Evolutionary conservation across 23 tunicate genomes (phyloP), one percentile per base, ranked within the genome.

Genomic region (Phallusia fumigata): DNA sequence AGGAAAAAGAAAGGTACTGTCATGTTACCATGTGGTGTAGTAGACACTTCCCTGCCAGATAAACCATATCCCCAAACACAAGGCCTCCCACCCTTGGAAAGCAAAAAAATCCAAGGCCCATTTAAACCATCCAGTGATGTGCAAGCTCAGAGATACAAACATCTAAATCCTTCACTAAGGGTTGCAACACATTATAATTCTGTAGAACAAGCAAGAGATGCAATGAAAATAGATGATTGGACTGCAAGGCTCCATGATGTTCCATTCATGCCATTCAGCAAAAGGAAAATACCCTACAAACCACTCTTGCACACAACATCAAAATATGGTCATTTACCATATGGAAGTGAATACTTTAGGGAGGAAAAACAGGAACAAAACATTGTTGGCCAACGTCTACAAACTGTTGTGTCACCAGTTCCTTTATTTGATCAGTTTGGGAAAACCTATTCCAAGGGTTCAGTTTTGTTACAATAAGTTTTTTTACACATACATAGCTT

Each of bases 401-500:
- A 86, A 51, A 88, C 98, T 19, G 87, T 88, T 28, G 93, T 93
- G 10, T 85, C 98, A 33, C 90, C 98, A 19, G 85, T 93, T 6
- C 98, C 98, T 8, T 26, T 93, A 3, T 93, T 93, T 76, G 98
- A 93, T 33, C 82, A 85, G 32, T 82, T 88, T 44, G 84, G 85
- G 18, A 80, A 83, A 65, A 91, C 96, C n/a, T 91, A 85, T 77
- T 85, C 95, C n/a, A 90, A 90, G 52, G 95, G 95, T 16, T 76
- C 95, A 32, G 95, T 90, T n/a, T 81, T 90, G 21, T 64, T 90
- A 31, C 89, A 90, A 35, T 88, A 77, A 40, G 47, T 3, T 40
- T 40, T 58, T 3, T 58, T 58, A 16, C 69, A 21, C 13, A 3
- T 21, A 21, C 13, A 21, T 58, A 21, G 15, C 26, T 21, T 24